A percentile compares a stretch with the other conserved stretches of the same genome.
These are phyloP conservation scores for Petrolisthes manimaculis DNA, from an alignment of 2,888 invertebrate species.

Conservation along the genomic window DNA sequence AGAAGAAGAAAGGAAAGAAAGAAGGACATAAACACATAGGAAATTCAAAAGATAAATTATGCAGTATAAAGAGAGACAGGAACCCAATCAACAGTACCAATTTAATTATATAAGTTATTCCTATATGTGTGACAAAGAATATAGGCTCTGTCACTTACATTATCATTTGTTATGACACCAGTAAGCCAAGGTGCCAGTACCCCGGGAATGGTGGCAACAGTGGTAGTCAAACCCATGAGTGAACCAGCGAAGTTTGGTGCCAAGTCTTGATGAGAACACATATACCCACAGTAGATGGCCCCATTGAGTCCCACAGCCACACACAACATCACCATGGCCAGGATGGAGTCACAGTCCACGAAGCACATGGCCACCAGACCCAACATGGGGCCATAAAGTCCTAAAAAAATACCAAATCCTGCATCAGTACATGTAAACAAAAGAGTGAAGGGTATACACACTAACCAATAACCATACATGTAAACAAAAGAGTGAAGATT, in stretches of 20 bases:
- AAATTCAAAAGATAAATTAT: too few relatives aligned
- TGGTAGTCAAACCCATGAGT: constrained; percentile 67
- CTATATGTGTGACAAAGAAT: too few relatives aligned
- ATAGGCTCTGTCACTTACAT: constrained; percentile 40
- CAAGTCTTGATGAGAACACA: constrained; percentile 61
- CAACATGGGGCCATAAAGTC: constrained; percentile 49
- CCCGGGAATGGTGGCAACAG: constrained; percentile 68
- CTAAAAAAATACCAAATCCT: constrained; percentile 15
- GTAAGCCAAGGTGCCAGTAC: constrained; percentile 66
- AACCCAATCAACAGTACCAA: background rate
- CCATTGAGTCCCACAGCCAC: constrained; percentile 52
- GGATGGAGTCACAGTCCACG: constrained; percentile 50
- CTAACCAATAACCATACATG: background rate
- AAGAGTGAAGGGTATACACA: background rate
- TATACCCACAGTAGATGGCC: constrained; percentile 48
- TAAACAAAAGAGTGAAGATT: too few relatives aligned
- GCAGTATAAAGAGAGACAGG: background rate
- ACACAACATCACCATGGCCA: constrained; percentile 54
- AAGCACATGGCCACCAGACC: constrained; percentile 62
- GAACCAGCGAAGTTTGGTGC: constrained; percentile 64
- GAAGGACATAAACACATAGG: background rate
- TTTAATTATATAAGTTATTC: too few relatives aligned
- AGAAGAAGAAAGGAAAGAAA: too few relatives aligned
- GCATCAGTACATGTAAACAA: background rate
- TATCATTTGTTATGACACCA: constrained; percentile 61